These are phyloP conservation scores for Gari tellinella DNA, from an alignment of 2,888 invertebrate species.

Conservation along the genomic window DNA sequence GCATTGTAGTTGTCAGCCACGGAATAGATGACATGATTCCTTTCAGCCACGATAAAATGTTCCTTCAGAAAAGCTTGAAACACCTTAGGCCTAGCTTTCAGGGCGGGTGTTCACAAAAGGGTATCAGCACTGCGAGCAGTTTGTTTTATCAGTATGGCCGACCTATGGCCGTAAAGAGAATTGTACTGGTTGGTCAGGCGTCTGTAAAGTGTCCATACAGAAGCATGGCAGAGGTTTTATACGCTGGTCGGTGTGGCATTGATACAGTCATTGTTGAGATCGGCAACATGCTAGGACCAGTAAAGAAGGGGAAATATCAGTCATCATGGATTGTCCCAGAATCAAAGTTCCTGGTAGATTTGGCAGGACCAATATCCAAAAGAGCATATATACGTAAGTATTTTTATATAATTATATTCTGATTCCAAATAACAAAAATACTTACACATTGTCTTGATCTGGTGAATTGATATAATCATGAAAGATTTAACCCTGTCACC, in stretches of 20 bases:
- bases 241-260: constrained; percentile 49
- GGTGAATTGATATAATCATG: no score
- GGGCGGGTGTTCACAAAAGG: constrained; percentile 50
- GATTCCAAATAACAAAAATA: no score
- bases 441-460: no score
- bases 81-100: constrained; percentile 47
- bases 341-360: no score
- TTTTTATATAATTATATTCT: no score
- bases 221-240: constrained; percentile 28
- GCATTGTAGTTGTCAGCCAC: constrained; percentile 50
- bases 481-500: no score
- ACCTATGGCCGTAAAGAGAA: constrained; percentile 49
- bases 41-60: constrained; percentile 28
- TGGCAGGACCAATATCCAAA: no score
- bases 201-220: constrained; percentile 31
- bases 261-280: constrained; percentile 52
- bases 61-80: constrained; percentile 34
- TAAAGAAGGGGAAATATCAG: not conserved
- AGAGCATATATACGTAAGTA: no score
- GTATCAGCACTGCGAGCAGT: constrained; percentile 50
- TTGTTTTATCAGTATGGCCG: constrained; percentile 59
- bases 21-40: constrained; percentile 58
- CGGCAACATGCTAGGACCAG: constrained; percentile 12
- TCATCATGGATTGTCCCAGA: no score
- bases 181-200: constrained; percentile 38